Conservation (phyloP, 2,888 invertebrate species). For the Mylabris sibirica region DNA sequence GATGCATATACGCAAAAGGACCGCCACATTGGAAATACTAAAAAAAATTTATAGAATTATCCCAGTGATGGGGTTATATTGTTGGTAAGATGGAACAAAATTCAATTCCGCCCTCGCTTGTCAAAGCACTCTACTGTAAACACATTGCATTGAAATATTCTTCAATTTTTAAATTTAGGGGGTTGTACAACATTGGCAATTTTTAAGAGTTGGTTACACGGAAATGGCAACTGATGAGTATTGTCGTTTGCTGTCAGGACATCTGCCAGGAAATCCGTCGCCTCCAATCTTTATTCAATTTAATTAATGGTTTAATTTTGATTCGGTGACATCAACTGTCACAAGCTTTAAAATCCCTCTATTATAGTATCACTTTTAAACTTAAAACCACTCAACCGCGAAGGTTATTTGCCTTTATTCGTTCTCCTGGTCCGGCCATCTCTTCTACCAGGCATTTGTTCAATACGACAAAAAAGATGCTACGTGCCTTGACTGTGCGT, state of each 20-base stretch:
- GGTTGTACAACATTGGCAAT: constrained; percentile 51
- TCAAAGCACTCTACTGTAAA: constrained; percentile 59
- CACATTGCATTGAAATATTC: constrained; percentile 61
- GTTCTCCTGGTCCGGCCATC: constrained; percentile 16
- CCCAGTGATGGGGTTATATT: constrained; percentile 57
- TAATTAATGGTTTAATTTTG: constrained; percentile 59
- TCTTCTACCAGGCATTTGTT: constrained; percentile 34
- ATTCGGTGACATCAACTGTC: constrained; percentile 49
- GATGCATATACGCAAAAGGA: constrained; percentile 19
- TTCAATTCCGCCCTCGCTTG: constrained; percentile 59
- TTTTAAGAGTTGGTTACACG: constrained; percentile 57
- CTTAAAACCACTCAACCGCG: constrained; percentile 42
- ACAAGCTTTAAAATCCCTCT: constrained; percentile 40
- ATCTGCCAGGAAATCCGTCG: constrained; percentile 61
- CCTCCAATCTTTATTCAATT: constrained; percentile 57
- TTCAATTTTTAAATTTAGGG: constrained; percentile 59
- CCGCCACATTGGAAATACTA: background rate
- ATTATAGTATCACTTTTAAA: constrained; percentile 36
- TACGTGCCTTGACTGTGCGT: constrained; percentile 21
- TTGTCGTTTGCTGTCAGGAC: constrained; percentile 58
- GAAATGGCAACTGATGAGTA: constrained; percentile 59
- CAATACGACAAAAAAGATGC: constrained; percentile 26
- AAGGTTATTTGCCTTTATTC: constrained; percentile 43
- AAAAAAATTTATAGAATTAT: constrained; percentile 25
- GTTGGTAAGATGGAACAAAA: constrained; percentile 55